These are phyloP conservation scores for Perithous albicinctus DNA, from an alignment of 2,888 invertebrate genomes.

Conservation along the genomic window DNA sequence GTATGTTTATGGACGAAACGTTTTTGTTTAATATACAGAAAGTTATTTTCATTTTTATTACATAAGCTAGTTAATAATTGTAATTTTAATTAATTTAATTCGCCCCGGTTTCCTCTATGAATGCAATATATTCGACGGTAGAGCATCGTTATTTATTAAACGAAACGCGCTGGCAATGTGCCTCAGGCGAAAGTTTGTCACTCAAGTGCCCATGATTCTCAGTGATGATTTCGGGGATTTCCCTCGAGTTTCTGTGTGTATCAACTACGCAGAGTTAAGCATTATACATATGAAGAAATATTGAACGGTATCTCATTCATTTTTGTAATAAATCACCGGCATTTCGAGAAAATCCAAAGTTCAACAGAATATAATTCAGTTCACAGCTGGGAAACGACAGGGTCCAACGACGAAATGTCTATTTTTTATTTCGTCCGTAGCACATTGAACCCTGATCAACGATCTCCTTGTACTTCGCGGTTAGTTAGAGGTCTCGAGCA, in stretches of 20 bases:
- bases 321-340: neutral
- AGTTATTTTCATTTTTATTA: too few species aligned
- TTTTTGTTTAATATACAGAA: too few species aligned
- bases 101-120: neutral
- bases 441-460: conserved; percentile 60
- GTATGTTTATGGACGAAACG: too few species aligned
- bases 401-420: neutral
- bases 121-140: neutral
- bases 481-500: conserved; percentile 55
- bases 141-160: neutral
- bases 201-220: conserved; percentile 8
- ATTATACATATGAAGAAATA: neutral
- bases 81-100: too few species aligned
- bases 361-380: neutral
- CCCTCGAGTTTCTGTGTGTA: neutral
- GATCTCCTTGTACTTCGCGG: conserved; percentile 61
- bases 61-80: too few species aligned
- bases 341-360: neutral
- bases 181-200: conserved; percentile 9
- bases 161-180: conserved; percentile 10
- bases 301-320: neutral
- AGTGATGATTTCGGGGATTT: conserved; percentile 9
- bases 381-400: neutral
- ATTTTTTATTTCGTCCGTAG: conserved; percentile 27
- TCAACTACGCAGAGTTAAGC: neutral